These are phyloP conservation scores for Isichthys henryi DNA, from an alignment of 2,113 vertebrate species.

Conservation along the genomic window DNA sequence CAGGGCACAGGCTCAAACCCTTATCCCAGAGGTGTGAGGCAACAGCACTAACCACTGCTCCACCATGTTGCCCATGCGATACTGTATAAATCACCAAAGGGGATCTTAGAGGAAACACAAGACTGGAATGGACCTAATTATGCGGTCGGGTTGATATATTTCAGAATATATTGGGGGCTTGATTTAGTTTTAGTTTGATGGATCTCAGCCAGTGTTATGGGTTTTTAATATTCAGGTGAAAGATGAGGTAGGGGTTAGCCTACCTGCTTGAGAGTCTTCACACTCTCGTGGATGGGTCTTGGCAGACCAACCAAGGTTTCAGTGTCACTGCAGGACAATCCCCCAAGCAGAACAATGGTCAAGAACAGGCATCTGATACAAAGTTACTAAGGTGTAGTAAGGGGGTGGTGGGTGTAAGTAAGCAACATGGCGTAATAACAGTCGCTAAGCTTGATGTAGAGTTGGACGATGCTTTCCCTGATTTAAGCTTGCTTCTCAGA, in stretches of 20 bases:
- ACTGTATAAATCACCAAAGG: too few species aligned
- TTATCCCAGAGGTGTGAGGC: neutral
- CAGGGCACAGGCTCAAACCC: neutral
- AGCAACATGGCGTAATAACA: neutral
- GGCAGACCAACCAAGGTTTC: slow-evolving; percentile 91
- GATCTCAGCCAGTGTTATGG: neutral
- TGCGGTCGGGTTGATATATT: neutral
- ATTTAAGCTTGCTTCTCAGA: neutral
- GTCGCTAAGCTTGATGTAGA: neutral
- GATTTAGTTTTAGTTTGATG: neutral
- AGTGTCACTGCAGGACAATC: slow-evolving; percentile 67
- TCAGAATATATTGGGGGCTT: neutral
- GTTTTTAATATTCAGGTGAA: neutral
- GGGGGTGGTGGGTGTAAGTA: neutral
- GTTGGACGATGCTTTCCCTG: neutral
- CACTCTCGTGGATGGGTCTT: slow-evolving; percentile 90
- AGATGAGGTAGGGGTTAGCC: slow-evolving; percentile 7
- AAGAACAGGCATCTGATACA: neutral
- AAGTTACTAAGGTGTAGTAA: neutral
- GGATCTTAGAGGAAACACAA: neutral
- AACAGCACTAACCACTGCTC: neutral
- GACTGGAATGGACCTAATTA: neutral
- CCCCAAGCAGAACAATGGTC: neutral
- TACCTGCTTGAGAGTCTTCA: slow-evolving; percentile 95
- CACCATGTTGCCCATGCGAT: neutral